Conservation (phyloP, 2,888 invertebrate species). For the Cremastinae sp. region DNA sequence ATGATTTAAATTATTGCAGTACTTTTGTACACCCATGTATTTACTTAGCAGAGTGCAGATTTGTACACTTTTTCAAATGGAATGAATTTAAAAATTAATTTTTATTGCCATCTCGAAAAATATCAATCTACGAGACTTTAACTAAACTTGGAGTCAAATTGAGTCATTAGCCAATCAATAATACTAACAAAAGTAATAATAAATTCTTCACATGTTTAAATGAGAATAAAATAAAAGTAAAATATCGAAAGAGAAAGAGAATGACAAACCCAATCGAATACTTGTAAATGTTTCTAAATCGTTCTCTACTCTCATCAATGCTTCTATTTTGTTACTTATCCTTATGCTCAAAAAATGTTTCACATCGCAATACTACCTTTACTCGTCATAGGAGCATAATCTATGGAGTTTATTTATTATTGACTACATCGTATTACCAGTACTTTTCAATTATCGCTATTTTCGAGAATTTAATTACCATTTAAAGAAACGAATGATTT, state of each 20-base stretch:
- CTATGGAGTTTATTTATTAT: constrained; percentile 32
- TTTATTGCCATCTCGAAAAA: background rate
- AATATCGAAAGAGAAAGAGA: constrained; percentile 24
- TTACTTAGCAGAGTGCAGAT: too few species aligned
- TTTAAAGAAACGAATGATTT: constrained; percentile 15
- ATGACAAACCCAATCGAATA: constrained; percentile 19
- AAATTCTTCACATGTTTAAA: background rate
- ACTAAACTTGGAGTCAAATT: background rate
- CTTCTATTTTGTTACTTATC: constrained; percentile 38
- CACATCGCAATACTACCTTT: constrained; percentile 19
- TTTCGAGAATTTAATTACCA: constrained; percentile 18
- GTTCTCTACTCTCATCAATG: constrained; percentile 18
- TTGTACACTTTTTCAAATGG: too few species aligned
- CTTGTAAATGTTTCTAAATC: constrained; percentile 17
- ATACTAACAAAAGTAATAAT: constrained; percentile 23
- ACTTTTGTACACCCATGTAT: too few species aligned
- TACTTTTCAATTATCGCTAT: constrained; percentile 1
- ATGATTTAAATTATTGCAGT: too few species aligned
- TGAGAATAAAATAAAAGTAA: constrained; percentile 15
- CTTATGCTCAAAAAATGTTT: constrained; percentile 28
- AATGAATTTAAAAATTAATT: too few species aligned
- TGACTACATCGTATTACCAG: constrained; percentile 25
- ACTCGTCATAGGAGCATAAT: constrained; percentile 29
- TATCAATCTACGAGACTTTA: constrained; percentile 3
- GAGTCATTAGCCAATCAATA: constrained; percentile 10